Evolutionary conservation across 1,140 invertebrate genomes (phyloP), one percentile per base, ranked within the genome.

Genomic region (Tetramorium simillimum): DNA sequence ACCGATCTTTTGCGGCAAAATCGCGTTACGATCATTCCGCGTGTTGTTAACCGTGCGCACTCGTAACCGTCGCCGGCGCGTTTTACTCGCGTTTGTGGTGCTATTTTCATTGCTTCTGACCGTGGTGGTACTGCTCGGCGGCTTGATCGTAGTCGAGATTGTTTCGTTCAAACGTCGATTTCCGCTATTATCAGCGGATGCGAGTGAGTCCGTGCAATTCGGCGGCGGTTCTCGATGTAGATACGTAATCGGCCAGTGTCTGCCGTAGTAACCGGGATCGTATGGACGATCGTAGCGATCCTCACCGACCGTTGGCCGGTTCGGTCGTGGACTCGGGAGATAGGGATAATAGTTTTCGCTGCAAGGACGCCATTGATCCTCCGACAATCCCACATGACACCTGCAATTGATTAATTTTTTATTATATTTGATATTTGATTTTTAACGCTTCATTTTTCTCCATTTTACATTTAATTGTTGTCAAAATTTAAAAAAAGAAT

Each of bases 341-440:
- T 96, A 96, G 0, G 97, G 97, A 91, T 96, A 97, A 92, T 98
- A 98, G 49, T 96, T 96, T 86, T 98, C 97, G 90, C 97, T 98
- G 92, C 97, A 98, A 28, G 97, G 97, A 33, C 98, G 95, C 97
- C 97, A 98, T 95, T 98, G 97, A 58, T 98, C 97, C 12, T 95
- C 94, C 1, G 95, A 95, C 12, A 96, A 95, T 63, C 97, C 97
- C 3, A 98, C 97, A 93, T 97, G 97, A 92, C 97, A 98, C 97
- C 97, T 98, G 87, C 2, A 37, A 70, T 69, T 49, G 14, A 33
- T 46, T 53, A 37, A 33, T 69, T 53, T 6, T 53, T 14, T 46
- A 46, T 46, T 43, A 46, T 56, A 28, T 80, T 43, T 46, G 33
- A 46, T 56, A 28, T 80, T 43, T 46, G 33, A 28, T 80, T 69